Evolutionary conservation across 2,113 vertebrate genomes (phyloP).

Genomic region (Cyanoliseus patagonus): DNA sequence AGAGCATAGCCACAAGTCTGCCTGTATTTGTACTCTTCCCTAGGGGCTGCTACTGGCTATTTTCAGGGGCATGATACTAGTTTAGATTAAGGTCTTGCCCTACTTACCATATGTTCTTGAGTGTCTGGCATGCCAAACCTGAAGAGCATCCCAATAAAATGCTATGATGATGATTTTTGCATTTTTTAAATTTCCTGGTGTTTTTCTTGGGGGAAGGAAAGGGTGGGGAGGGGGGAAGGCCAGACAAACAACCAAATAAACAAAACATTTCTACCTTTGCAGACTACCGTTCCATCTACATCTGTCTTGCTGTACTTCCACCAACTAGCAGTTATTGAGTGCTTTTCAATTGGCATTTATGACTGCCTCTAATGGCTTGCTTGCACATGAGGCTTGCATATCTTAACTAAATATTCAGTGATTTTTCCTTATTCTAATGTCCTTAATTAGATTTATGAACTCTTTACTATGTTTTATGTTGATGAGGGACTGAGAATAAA

Average conservation of each 20-base stretch:
- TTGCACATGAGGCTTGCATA: constrained; percentile 49
- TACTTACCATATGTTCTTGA: neutral
- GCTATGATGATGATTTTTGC: neutral
- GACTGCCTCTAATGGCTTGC: constrained; percentile 47
- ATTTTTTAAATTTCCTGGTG: neutral
- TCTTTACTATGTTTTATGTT: constrained; percentile 77
- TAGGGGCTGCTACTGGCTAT: neutral
- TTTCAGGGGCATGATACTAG: neutral
- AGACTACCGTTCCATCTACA: neutral
- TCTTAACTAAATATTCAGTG: constrained; percentile 64
- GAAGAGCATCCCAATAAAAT: neutral
- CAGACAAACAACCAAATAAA: neutral
- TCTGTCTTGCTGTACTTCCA: neutral
- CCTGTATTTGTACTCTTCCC: neutral
- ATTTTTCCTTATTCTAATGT: constrained; percentile 70
- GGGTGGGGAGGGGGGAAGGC: accelerated
- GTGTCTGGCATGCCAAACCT: neutral
- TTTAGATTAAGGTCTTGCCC: neutral
- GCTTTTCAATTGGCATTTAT: constrained; percentile 63
- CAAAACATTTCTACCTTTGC: neutral
- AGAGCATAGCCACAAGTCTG: neutral
- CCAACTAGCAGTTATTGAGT: constrained; percentile 40
- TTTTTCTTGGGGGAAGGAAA: accelerated
- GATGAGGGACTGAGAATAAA: constrained; percentile 70
- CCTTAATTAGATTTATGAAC: constrained; percentile 79